Evolutionary conservation across 1,140 invertebrate species (phyloP).

Genomic region (Drosophila equinoxialis): DNA sequence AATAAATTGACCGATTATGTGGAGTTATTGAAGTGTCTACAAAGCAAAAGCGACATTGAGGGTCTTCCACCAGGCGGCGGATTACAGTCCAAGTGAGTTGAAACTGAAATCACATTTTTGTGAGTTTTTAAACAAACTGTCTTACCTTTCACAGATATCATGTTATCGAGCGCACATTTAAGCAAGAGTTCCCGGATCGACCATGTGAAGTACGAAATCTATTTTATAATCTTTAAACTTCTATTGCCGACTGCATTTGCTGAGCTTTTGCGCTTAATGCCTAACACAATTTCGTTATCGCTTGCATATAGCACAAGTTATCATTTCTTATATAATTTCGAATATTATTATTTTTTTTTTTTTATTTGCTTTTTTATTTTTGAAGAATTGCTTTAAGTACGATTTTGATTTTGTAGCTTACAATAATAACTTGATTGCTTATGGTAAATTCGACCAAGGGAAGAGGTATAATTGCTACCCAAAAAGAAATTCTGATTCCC

Average conservation of each 20-base stretch:
- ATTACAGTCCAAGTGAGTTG: conserved; percentile 77
- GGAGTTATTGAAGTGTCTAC: conserved; percentile 73
- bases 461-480: background rate
- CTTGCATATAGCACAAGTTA: conserved; percentile 29
- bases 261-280: conserved; percentile 38
- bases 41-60: conserved; percentile 74
- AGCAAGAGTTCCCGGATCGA: conserved; percentile 74
- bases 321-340: conserved; percentile 22
- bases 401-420: conserved; percentile 17
- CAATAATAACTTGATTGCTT: background rate
- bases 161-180: conserved; percentile 80
- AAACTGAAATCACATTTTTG: background rate
- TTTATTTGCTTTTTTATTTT: conserved; percentile 14
- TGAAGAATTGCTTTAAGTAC: background rate
- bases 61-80: conserved; percentile 82
- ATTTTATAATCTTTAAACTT: conserved; percentile 71
- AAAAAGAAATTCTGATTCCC: background rate
- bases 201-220: conserved; percentile 82
- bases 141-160: conserved; percentile 66
- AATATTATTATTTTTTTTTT: conserved; percentile 36
- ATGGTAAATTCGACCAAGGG: background rate
- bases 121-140: no score
- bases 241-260: conserved; percentile 42
- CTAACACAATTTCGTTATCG: conserved; percentile 43
- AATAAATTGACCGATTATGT: conserved; percentile 66